Evolutionary conservation across 1,140 invertebrate genomes (phyloP).

Genomic region (Mamestra configurata): DNA sequence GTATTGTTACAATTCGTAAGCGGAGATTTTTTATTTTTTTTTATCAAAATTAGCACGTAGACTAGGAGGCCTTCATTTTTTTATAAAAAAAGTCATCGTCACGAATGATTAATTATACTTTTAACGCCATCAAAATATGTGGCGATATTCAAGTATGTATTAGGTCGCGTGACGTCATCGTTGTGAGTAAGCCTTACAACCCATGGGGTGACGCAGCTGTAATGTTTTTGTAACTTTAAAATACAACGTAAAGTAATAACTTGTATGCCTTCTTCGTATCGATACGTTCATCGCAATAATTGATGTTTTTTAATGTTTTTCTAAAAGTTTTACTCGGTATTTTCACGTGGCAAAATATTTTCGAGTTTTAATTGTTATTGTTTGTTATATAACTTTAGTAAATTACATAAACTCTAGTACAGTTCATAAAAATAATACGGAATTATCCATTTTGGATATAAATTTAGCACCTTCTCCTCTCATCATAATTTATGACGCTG

Average conservation of each 20-base stretch:
- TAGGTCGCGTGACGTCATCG: neutral
- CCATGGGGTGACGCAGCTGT: neutral
- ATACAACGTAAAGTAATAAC: conserved; percentile 51
- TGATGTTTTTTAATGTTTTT: conserved; percentile 46
- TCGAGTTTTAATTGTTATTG: conserved; percentile 21
- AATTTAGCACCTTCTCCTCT: neutral
- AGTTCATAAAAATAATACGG: neutral
- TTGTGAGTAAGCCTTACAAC: neutral
- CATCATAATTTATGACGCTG: conserved; percentile 25
- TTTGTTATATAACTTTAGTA: conserved; percentile 10
- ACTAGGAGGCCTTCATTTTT: conserved; percentile 37
- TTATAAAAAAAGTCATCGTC: conserved; percentile 7
- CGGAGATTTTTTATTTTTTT: conserved; percentile 32
- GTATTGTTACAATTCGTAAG: conserved; percentile 26
- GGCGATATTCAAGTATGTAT: conserved; percentile 42
- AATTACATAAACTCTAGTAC: neutral
- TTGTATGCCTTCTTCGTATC: conserved; percentile 49
- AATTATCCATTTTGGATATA: conserved; percentile 16
- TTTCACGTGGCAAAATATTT: conserved; percentile 43
- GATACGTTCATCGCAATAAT: conserved; percentile 50
- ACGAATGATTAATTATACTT: conserved; percentile 7
- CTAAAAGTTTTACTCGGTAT: conserved; percentile 39
- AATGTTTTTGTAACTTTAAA: conserved; percentile 44
- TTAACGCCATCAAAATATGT: conserved; percentile 29
- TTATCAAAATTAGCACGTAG: conserved; percentile 35